Conservation (phyloP, 2,888 invertebrate genomes). For the Lithophane semibrunnea region DNA sequence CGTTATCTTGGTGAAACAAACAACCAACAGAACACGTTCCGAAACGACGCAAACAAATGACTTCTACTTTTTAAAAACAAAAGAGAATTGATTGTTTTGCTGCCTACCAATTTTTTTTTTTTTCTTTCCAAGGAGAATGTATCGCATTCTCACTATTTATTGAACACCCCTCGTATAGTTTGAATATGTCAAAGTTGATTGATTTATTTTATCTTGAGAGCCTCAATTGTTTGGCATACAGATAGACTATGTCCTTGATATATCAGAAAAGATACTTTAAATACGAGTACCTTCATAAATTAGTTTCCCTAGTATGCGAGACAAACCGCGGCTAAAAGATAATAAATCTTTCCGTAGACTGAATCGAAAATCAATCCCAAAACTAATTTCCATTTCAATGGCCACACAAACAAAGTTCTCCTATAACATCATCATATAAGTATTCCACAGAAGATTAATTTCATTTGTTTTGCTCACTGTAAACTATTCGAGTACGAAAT, state of each 20-base stretch:
- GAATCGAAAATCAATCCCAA: slow-evolving; percentile 14
- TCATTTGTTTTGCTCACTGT: slow-evolving; percentile 43
- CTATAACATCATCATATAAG: not conserved
- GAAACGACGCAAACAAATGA: no score
- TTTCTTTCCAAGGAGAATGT: no score
- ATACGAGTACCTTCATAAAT: not conserved
- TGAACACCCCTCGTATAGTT: no score
- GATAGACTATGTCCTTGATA: not conserved
- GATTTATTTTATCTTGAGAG: slow-evolving; percentile 21
- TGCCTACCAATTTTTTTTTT: no score
- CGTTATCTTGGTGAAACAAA: no score
- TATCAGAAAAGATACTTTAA: not conserved
- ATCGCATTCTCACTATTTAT: no score
- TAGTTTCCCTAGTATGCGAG: not conserved
- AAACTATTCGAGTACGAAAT: slow-evolving; percentile 57
- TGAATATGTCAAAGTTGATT: slow-evolving; percentile 10
- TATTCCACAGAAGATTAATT: slow-evolving; percentile 43
- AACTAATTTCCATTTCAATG: slow-evolving; percentile 17
- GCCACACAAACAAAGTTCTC: not conserved
- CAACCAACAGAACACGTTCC: no score
- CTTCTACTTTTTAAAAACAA: no score
- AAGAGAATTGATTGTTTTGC: no score
- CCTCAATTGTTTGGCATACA: not conserved
- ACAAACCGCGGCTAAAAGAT: not conserved
- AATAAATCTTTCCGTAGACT: not conserved